A percentile compares a stretch with the other conserved stretches of the same genome.
Evolutionary conservation across 1,140 invertebrate species (phyloP).

Genomic region (Cherax destructor): DNA sequence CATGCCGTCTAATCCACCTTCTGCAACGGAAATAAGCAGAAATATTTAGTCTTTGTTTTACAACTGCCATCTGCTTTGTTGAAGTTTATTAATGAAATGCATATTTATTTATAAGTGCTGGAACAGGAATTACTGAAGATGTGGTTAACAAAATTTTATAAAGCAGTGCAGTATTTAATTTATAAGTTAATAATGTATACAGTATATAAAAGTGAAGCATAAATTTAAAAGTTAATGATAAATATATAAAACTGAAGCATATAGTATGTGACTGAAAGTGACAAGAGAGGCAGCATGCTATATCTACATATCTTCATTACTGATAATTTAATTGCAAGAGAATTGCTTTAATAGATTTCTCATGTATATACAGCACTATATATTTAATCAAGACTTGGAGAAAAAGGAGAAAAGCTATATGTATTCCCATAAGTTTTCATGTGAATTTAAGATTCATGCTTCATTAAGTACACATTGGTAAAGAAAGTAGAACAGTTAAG

Average conservation of each 20-base stretch:
- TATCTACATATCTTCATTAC: background rate
- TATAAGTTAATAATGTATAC: background rate
- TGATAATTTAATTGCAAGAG: background rate
- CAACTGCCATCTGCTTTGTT: background rate
- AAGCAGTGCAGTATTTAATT: background rate
- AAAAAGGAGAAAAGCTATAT: no score
- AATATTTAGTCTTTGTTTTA: constrained; percentile 28
- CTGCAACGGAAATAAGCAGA: constrained; percentile 63
- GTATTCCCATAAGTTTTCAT: no score
- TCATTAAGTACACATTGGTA: no score
- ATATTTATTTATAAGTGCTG: background rate
- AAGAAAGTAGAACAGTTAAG: no score
- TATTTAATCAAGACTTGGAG: no score
- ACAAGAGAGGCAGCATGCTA: constrained; percentile 9
- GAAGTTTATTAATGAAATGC: background rate
- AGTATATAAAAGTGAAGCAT: background rate
- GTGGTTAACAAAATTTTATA: background rate
- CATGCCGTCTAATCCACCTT: constrained; percentile 65
- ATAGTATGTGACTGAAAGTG: background rate
- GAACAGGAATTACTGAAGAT: background rate
- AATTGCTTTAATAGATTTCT: background rate
- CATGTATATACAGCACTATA: no score
- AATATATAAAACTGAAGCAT: background rate
- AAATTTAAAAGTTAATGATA: background rate
- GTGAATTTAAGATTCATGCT: no score